These are phyloP conservation scores for Thaumetopoea pityocampa DNA, from an alignment of 1,140 invertebrate genomes.

Conservation along the genomic window DNA sequence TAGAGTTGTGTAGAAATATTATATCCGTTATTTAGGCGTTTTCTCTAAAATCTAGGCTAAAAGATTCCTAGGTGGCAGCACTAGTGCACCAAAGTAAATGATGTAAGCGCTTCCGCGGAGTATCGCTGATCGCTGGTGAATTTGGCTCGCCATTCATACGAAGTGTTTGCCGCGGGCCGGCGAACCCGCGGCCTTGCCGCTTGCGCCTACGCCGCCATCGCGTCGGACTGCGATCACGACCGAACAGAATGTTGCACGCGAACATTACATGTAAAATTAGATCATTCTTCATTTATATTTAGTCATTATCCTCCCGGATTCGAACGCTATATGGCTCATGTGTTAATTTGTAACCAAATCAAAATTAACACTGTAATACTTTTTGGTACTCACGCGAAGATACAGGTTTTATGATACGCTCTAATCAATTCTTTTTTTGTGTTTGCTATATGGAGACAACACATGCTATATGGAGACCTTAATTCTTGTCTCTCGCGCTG, in stretches of 20 bases:
- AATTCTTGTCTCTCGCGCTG: too few relatives aligned
- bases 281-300: slow-evolving; percentile 22
- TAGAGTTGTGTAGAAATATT: too few relatives aligned
- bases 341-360: too few relatives aligned
- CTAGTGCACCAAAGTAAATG: slow-evolving; percentile 19
- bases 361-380: too few relatives aligned
- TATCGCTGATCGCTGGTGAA: slow-evolving; percentile 30
- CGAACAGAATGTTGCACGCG: slow-evolving; percentile 27
- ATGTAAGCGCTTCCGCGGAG: slow-evolving; percentile 33
- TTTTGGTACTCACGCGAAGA: too few relatives aligned
- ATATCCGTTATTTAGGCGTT: too few relatives aligned
- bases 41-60: too few relatives aligned
- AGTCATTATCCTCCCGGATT: slow-evolving; percentile 1
- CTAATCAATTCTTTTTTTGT: too few relatives aligned
- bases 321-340: too few relatives aligned
- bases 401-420: too few relatives aligned
- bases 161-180: slow-evolving; percentile 45
- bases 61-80: slow-evolving; percentile 21
- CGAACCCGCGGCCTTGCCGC: slow-evolving; percentile 58
- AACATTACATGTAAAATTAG: slow-evolving; percentile 42
- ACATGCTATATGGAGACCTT: too few relatives aligned
- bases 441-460: too few relatives aligned
- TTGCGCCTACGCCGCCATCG: slow-evolving; percentile 42
- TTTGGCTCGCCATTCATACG: slow-evolving; percentile 57
- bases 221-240: slow-evolving; percentile 13